These are phyloP conservation scores for Siphlonurus alternatus DNA, from an alignment of 2,888 invertebrate species.

Conservation along the genomic window DNA sequence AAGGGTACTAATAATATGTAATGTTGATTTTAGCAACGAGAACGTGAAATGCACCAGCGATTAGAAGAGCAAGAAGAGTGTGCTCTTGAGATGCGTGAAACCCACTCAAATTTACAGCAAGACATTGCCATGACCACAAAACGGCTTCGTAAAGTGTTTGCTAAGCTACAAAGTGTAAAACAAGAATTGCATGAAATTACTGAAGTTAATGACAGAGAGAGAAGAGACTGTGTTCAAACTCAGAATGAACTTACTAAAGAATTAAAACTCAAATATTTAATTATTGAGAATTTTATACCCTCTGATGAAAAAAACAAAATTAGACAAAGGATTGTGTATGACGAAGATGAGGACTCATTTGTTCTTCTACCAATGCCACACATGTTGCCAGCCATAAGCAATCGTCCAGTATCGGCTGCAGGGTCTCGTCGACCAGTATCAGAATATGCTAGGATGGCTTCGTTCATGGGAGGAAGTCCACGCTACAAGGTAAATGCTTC, in stretches of 20 bases:
- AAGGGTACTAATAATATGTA: background rate
- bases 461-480: conserved; percentile 30
- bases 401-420: conserved; percentile 45
- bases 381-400: conserved; percentile 20
- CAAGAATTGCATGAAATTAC: conserved; percentile 59
- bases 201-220: background rate
- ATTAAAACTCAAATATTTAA: conserved; percentile 70
- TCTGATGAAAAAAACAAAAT: conserved; percentile 60
- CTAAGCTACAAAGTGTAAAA: conserved; percentile 56
- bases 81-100: conserved; percentile 75
- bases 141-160: conserved; percentile 78
- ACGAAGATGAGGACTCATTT: conserved; percentile 74
- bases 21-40: conserved; percentile 22
- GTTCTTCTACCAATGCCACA: conserved; percentile 22
- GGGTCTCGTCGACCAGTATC: conserved; percentile 38
- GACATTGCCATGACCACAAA: conserved; percentile 94
- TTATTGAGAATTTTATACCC: conserved; percentile 83
- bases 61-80: conserved; percentile 89
- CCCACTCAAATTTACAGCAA: conserved; percentile 81
- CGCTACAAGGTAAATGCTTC: conserved; percentile 23
- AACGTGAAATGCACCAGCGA: conserved; percentile 85
- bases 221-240: conserved; percentile 1
- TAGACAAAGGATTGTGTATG: conserved; percentile 53
- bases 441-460: conserved; percentile 37
- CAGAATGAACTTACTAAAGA: conserved; percentile 36